phyloP scores from a whole-genome alignment of 2,797 vertebrate genomes.

The Amazona ochrocephala region DNA sequence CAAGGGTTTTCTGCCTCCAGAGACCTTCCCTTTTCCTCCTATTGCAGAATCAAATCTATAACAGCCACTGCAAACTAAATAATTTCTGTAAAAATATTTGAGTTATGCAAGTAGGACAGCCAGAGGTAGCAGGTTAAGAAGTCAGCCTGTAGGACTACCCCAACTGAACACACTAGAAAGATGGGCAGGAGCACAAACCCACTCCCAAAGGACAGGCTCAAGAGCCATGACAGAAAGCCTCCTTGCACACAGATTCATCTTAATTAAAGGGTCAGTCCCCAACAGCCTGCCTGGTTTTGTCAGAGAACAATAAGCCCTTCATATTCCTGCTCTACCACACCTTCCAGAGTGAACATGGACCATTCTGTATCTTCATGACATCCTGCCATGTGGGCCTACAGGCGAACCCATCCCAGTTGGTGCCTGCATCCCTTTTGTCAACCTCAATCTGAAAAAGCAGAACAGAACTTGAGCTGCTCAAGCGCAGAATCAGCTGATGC shows the following conservation, averaged over 20 bases:
- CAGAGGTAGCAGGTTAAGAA: neutral
- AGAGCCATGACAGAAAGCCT: neutral
- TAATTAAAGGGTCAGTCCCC: neutral
- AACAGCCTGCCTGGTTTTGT: neutral
- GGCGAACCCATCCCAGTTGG: neutral
- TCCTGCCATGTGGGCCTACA: accelerated
- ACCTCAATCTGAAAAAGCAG: neutral
- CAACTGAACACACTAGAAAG: neutral
- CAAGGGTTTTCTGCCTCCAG: slow-evolving; percentile 28
- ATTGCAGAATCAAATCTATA: neutral
- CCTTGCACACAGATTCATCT: neutral
- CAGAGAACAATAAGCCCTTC: neutral
- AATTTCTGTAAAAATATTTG: slow-evolving; percentile 3
- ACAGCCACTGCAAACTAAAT: slow-evolving; percentile 2
- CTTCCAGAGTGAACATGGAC: neutral
- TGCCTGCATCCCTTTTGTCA: neutral
- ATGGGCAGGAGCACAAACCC: neutral
- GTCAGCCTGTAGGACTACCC: neutral
- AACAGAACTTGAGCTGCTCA: neutral
- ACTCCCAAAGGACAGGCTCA: neutral
- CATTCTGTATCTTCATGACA: accelerated
- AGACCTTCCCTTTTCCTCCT: neutral
- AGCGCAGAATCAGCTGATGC: accelerated
- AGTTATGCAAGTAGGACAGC: neutral
- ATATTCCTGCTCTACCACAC: neutral